Conservation (phyloP, 2,113 vertebrate genomes). For the Desmodus rotundus region DNA sequence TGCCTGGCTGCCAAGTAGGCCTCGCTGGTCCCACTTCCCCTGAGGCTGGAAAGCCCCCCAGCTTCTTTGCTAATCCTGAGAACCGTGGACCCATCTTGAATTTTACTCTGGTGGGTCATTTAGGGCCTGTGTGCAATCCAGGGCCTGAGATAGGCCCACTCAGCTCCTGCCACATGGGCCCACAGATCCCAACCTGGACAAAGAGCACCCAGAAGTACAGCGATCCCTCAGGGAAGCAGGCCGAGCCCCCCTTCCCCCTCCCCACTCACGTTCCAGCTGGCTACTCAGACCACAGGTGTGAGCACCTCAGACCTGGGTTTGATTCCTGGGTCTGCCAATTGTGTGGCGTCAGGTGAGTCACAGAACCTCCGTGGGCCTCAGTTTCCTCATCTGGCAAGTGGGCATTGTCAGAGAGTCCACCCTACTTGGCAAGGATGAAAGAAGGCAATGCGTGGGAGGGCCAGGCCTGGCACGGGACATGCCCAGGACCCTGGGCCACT, state of each 20-base stretch:
- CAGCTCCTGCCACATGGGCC: rapidly evolving
- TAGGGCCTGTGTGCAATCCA: not conserved
- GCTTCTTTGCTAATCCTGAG: not conserved
- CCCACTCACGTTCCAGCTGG: not conserved
- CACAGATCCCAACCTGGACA: not conserved
- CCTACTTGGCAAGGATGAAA: not conserved
- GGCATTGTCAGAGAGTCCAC: not conserved
- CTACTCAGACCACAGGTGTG: not conserved
- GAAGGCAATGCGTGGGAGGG: not conserved
- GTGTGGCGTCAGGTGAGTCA: not conserved
- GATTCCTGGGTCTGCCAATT: conserved; percentile 6
- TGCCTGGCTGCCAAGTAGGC: not conserved
- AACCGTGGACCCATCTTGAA: not conserved
- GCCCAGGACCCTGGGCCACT: not conserved
- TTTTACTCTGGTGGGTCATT: not conserved
- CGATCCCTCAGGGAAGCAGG: not conserved
- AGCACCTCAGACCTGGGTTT: conserved; percentile 11
- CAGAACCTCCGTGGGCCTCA: not conserved
- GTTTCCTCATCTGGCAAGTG: not conserved
- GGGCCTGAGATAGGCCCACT: not conserved
- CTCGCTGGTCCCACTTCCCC: not conserved
- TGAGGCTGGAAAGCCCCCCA: not conserved
- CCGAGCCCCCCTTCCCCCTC: rapidly evolving
- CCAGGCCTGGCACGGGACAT: rapidly evolving
- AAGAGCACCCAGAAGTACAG: rapidly evolving